Conservation (phyloP, 2,888 invertebrate genomes). For the Chaetoderma sp. region DNA sequence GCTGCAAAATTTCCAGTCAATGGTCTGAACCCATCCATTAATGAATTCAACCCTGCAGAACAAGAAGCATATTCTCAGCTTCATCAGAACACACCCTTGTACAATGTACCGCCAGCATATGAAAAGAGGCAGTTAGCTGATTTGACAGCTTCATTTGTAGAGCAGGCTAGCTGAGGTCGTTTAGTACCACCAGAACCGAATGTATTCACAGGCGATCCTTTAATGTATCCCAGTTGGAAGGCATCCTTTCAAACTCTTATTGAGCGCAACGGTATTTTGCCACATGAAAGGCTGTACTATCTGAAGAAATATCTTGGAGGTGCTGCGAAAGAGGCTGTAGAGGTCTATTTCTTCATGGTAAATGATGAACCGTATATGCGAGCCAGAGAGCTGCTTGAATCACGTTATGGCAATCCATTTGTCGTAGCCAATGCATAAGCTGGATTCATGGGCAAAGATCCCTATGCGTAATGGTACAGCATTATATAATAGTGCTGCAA, state of each 20-base stretch:
- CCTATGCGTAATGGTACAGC: constrained; percentile 16
- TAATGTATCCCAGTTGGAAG: constrained; percentile 33
- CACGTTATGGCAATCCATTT: constrained; percentile 35
- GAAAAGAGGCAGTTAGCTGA: no score
- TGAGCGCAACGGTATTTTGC: constrained; percentile 25
- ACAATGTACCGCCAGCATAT: no score
- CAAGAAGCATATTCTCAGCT: no score
- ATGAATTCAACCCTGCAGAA: no score
- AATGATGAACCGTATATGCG: constrained; percentile 27
- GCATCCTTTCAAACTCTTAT: constrained; percentile 33
- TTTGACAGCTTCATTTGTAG: no score
- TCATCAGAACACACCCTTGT: no score
- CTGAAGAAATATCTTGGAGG: constrained; percentile 36
- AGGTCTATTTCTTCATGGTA: constrained; percentile 32
- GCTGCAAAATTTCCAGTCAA: no score
- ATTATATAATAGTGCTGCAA: constrained; percentile 21
- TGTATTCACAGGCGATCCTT: constrained; percentile 27
- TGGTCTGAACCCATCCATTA: no score
- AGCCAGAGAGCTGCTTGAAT: constrained; percentile 25
- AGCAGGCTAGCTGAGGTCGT: constrained; percentile 2
- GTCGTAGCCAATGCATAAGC: constrained; percentile 28
- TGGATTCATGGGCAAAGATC: constrained; percentile 32
- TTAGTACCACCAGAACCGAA: constrained; percentile 23
- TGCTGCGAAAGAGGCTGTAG: constrained; percentile 30
- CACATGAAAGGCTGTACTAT: constrained; percentile 32